Evolutionary conservation across 2,888 invertebrate genomes (phyloP), one percentile per base, ranked within the genome.

Genomic region (Poecilus cupreus): DNA sequence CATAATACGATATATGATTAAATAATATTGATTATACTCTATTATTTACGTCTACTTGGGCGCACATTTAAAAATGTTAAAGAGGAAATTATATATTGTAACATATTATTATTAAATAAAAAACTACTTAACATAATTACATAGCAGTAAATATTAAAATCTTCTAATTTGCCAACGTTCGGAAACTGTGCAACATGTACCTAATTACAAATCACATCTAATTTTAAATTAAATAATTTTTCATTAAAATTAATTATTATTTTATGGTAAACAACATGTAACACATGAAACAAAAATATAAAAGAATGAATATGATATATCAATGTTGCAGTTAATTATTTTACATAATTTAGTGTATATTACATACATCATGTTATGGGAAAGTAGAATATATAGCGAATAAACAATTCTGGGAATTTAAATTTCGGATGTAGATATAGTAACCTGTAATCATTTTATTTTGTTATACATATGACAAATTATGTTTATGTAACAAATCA

Each of bases 401-500:
- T 2, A n/a, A 24, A 57, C 57, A 57, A 57, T 57, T 57, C 57
- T 57, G 57, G 13, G 57, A 57, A 3, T 51, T 51, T 8, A 51
- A 51, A 51, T 51, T 51, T 51, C 8, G 51, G 51, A 51, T 51
- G 32, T 32, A 32, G 5, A 32, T n/a, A n/a, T n/a, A 32, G 6
- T 6, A 32, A 32, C 32, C 32, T 32, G 32, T 32, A 32, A 32
- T 32, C 32, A 51, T 11, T 51, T 8, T 51, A 49, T 5, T 49
- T n/a, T 49, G 49, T 13, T 13, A 3, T 6, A 16, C 49, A 13
- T 13, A 18, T 51, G 51, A 18, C 51, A 32, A 22, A 16, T 51
- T 10, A 51, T 18, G 3, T 51, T 51, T 18, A 51, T 18, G 51
- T 51, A 51, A 51, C 18, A 51, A 18, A 51, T 51, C 3, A 10